Evolutionary conservation across 2,888 invertebrate genomes (phyloP), one percentile per base, ranked within the genome.

Genomic region (Cosmorhoe ocellata): DNA sequence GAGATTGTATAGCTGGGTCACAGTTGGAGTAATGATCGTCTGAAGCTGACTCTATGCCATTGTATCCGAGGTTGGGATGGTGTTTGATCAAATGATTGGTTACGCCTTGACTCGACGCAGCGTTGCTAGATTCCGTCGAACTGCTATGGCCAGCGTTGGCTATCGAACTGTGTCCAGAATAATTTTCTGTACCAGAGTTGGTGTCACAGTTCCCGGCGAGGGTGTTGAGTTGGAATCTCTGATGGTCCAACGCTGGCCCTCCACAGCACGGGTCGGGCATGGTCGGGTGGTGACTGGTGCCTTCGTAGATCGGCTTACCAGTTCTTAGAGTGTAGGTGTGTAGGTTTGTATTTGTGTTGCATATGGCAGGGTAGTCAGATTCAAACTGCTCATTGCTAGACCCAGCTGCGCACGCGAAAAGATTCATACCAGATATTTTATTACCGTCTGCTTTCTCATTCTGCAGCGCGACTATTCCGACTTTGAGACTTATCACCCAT

Each of bases 371-470:
- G 74, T 96, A 97, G 61, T 95, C 93, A 4, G 95, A 95, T 63
- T 95, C 95, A 69, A 95, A 95, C 74, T 96, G 95, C 57, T 95
- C 95, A 65, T 96, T 95, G 52, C 95, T 95, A n/a, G 95, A 95
- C 31, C 95, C 95, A 8, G 95, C 95, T 0, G 95, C 95, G 71
- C 96, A 96, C 0, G 96, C 95, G 72, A 95, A 95, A 39, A 96
- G 82, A 4, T 96, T 95, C 63, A 96, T 93, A 0, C 95, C 95
- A 0, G 95, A 93, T 14, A 94, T 93, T 69, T 93, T 93, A 44
- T 91, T 91, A 0, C 91, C 91, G 43, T 91, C 91, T 34, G 92
- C 90, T 71, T 96, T 96, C 70, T 96, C 96, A 46, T 96, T 92
- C 60, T 94, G 94, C 42, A 95, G 90, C 59, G 84, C 81, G 1